Base-by-base conservation (phyloP, 2,888 invertebrate species). In the Brachylomia viminalis region DNA sequence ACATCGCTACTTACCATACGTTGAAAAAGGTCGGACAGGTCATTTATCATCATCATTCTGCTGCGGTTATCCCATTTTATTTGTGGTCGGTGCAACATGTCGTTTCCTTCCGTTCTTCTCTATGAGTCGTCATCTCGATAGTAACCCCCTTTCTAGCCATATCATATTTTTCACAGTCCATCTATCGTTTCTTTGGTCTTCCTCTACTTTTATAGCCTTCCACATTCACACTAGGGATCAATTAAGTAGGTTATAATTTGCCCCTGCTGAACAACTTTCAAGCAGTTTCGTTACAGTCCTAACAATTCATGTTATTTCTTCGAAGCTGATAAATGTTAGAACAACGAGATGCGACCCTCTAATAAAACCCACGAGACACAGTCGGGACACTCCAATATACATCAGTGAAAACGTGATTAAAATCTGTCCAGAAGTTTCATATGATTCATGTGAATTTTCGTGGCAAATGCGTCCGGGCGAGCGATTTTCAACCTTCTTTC, bases 371-470 rank as follows among this genome's bases (percentile, higher is more conserved):
- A 52, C 20, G 54, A 68, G 54, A 61, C 8, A 23, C 64, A 65
- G 38, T 64, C 54, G 62, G 72, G 45, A 45, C 54, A 56, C 47
- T 58, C 17, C 45, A 38, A 72, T 66, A 72, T 75, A 72, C 61
- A 69, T 82, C 66, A 72, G 58, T 62, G 64, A 62, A 72, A 81
- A 77, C 42, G 62, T 84, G 77, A 84, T 83, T 84, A 83, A 80
- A 83, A 84, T 81, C 71, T 77, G 56, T 69, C 30, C 72, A 81
- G 73, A 69, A 77, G 82, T 83, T 75, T 72, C 58, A 54, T 56
- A 38, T 69, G 74, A 84, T 59, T 84, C 65, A 83, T 81, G 74
- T 59, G 77, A 77, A 84, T 62, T 84, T 84, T 77, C 58, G 75
- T 74, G 77, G 66, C 64, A 84, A 72, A 76, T 42, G 61, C 54